Percentiles rank a stretch among this genome's conserved stretches.
phyloP scores from a whole-genome alignment of 2,888 invertebrate genomes.

The Craniophora ligustri region DNA sequence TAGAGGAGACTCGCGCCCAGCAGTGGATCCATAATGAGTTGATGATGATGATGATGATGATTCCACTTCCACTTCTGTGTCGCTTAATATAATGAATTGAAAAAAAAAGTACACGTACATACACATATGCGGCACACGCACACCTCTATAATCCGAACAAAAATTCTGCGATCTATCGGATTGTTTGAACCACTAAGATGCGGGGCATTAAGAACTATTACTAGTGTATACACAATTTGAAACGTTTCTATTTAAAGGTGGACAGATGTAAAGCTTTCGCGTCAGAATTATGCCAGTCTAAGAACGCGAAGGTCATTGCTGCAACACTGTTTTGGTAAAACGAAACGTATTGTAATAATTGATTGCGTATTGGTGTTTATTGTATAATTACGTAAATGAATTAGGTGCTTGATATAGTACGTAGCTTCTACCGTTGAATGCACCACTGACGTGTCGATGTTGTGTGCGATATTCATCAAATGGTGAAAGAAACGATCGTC shows the following conservation, averaged over 20 bases:
- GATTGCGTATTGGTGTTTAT: slow-evolving; percentile 1
- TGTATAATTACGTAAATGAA: too few species aligned
- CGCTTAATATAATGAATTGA: too few species aligned
- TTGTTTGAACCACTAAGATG: slow-evolving; percentile 11
- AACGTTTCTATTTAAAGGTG: slow-evolving; percentile 43
- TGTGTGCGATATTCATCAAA: too few species aligned
- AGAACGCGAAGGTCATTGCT: slow-evolving; percentile 55
- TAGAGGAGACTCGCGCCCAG: too few species aligned
- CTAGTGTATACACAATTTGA: slow-evolving; percentile 31
- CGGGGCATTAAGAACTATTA: slow-evolving; percentile 8
- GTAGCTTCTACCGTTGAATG: too few species aligned
- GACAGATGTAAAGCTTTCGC: slow-evolving; percentile 55
- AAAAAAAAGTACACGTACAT: too few species aligned
- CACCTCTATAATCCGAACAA: slow-evolving; percentile 23
- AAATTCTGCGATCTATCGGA: slow-evolving; percentile 10
- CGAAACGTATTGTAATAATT: slow-evolving; percentile 1
- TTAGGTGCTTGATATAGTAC: too few species aligned
- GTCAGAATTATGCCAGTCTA: slow-evolving; percentile 22
- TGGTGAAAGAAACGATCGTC: too few species aligned
- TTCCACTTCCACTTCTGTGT: too few species aligned
- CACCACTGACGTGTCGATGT: too few species aligned
- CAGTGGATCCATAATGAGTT: too few species aligned
- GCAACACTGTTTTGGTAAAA: slow-evolving; percentile 32
- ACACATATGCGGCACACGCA: neutral
- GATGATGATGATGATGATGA: too few species aligned